Percentiles rank a stretch among this genome's conserved stretches.
phyloP scores from a whole-genome alignment of 2,797 vertebrate genomes.

The Phrynocephalus guinanensis region DNA sequence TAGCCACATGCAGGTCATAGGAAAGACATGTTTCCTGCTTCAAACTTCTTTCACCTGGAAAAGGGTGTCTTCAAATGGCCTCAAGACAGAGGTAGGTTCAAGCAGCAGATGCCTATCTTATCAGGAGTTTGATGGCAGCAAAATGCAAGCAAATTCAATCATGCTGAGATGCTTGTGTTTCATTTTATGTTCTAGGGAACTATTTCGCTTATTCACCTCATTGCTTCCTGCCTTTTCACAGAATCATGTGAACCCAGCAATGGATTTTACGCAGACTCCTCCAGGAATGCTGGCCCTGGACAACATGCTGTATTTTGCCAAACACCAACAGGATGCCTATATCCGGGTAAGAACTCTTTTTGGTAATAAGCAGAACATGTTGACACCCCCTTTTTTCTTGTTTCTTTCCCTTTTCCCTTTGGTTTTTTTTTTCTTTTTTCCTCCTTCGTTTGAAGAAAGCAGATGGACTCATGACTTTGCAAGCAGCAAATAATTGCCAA shows the following conservation, averaged over 20 bases:
- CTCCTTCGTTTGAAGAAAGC: constrained; percentile 15
- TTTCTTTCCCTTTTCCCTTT: neutral
- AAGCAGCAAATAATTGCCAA: constrained; percentile 4
- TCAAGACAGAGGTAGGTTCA: neutral
- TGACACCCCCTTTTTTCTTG: neutral
- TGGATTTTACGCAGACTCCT: constrained; percentile 98
- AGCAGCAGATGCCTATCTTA: neutral
- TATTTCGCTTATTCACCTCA: neutral
- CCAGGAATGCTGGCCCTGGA: constrained; percentile 97
- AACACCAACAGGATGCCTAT: constrained; percentile 95
- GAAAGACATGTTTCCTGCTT: neutral
- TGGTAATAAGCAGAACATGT: accelerated
- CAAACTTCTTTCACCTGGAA: no score
- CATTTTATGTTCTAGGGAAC: neutral
- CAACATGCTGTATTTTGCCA: constrained; percentile 98
- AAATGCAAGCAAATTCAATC: neutral
- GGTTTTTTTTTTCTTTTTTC: neutral
- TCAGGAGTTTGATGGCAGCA: neutral
- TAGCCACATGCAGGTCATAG: neutral
- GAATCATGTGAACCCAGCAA: constrained; percentile 99
- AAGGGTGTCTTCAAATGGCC: neutral
- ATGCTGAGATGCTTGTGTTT: neutral
- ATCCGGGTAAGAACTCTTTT: constrained; percentile 86
- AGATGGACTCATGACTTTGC: neutral
- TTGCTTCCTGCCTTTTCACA: constrained; percentile 68